Base-by-base conservation (phyloP, 1,140 invertebrate genomes). In the Pentalonia nigronervosa region DNA sequence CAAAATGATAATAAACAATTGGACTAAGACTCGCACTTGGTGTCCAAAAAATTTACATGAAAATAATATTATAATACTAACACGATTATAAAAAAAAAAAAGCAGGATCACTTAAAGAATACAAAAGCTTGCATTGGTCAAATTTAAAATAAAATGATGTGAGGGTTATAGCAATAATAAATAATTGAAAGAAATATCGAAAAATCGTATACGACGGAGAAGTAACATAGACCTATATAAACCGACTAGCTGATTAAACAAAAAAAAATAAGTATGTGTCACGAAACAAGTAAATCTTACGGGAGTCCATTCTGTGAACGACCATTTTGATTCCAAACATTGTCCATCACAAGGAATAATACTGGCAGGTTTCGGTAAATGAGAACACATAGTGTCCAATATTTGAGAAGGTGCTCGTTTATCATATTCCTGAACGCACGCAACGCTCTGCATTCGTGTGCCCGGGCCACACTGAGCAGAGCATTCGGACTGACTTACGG, bases 401-500 rank as follows among this genome's bases (percentile, higher is more conserved):
- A 96, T 94, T 8, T 94, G 94, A n/a, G 94, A 94, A 0, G 95
- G 91, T 8, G 94, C 87, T 86, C 93, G 94, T 81, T 95, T 94
- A 6, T 94, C 94, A 14, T 95, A 89, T 7, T 96, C 94, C 94
- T 96, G 95, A 23, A 96, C 94, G 94, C 96, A 97, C 45, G 95
- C 95, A 20, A 96, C 95, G 4, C 95, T 95, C 25, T 97, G 95
- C 87, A 95, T 96, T 41, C 96, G 96, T 30, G 95, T 95, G 2
- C 97, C 97, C 60, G 95, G 95, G 7, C 97, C 97, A 95, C 97
- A 98, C 36, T 96, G 95, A n/a, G 95, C 96, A 7, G 97, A 97
- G 94, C 97, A 98, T 95, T 97, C 96, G 1, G 96, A 96, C 76
- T 95, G 95, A 45, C 95, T 95, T 41, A 95, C 95, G 0, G 96